Evolutionary conservation across 2,888 invertebrate genomes (phyloP), one percentile per base, ranked within the genome.

Genomic region (Polydrusus cervinus): DNA sequence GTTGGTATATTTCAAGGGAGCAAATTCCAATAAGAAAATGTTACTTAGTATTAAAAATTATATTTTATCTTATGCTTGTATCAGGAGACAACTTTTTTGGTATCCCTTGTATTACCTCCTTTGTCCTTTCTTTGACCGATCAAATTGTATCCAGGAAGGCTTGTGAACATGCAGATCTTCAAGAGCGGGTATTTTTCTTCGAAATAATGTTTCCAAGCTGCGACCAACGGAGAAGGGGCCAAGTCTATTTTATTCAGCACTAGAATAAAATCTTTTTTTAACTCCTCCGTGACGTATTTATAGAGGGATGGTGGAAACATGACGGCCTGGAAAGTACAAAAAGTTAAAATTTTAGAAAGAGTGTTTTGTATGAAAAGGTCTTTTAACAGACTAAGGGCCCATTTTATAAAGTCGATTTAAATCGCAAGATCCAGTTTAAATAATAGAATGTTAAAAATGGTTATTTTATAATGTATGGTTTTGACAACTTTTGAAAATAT

Each of bases 171-270:
- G 0, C 97, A 89, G 18, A 97, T 91, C 60, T 92, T 90, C 18
- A 97, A 85, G 18, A 92, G 90, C 0, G 94, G 94, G 86, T 93
- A 96, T 62, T 89, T 90, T 0, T 87, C 85, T 7, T 89, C 88
- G 76, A 97, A 93, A 86, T 96, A 96, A 66, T 93, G 87, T 82
- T 93, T 93, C 98, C 98, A 98, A 0, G 95, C 97, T 0, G 94
- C 90, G 10, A 96, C 96, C 25, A 95, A 89, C 0, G 92, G 86
- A 0, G 96, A 90, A 0, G 95, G 94, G 0, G 94, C 95, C 78
- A 98, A 87, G 87, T 98, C 98, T 45, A 97, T 92, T 89, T 98
- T 98, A 87, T 98, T 98, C 10, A 98, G 86, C 0, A 98, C 92
- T 11, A 98, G 85, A 76, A 98, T 94, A 87, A 97, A 93, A 55